phyloP scores from a whole-genome alignment of 2,888 invertebrate genomes.

The Vanessa cardui region DNA sequence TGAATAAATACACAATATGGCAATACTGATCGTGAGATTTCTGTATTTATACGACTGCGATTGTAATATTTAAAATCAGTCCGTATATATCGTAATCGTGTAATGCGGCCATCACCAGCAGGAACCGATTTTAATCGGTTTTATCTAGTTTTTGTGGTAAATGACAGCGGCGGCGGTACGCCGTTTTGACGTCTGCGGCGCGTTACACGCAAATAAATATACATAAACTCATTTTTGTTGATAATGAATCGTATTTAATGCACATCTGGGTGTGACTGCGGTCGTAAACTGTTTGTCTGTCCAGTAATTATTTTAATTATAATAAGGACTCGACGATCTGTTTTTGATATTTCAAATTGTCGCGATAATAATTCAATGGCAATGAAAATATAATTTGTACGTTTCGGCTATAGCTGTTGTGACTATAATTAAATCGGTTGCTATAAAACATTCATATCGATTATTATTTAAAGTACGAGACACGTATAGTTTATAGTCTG shows the following conservation, averaged over 20 bases:
- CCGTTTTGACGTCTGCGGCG: constrained; percentile 71
- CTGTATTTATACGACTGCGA: no score
- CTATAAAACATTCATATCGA: constrained; percentile 5
- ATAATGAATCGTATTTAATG: constrained; percentile 78
- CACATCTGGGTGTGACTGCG: constrained; percentile 79
- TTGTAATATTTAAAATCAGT: not conserved
- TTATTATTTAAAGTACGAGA: not conserved
- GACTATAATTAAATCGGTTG: constrained; percentile 26
- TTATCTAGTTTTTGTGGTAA: constrained; percentile 78
- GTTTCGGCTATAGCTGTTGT: constrained; percentile 33
- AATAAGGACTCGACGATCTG: constrained; percentile 47
- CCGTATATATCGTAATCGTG: not conserved
- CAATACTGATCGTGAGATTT: no score
- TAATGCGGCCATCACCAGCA: constrained; percentile 37
- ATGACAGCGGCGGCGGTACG: constrained; percentile 56
- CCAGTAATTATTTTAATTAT: constrained; percentile 53
- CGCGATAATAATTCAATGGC: constrained; percentile 44
- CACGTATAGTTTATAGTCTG: not conserved
- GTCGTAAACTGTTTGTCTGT: constrained; percentile 56
- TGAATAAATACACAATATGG: no score
- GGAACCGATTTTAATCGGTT: constrained; percentile 54
- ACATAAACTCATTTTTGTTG: constrained; percentile 79
- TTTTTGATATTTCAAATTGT: constrained; percentile 50
- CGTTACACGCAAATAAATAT: constrained; percentile 67
- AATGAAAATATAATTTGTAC: constrained; percentile 39